These are phyloP conservation scores for Microctonus aethiopoides DNA, from an alignment of 2,888 invertebrate species.

Conservation along the genomic window DNA sequence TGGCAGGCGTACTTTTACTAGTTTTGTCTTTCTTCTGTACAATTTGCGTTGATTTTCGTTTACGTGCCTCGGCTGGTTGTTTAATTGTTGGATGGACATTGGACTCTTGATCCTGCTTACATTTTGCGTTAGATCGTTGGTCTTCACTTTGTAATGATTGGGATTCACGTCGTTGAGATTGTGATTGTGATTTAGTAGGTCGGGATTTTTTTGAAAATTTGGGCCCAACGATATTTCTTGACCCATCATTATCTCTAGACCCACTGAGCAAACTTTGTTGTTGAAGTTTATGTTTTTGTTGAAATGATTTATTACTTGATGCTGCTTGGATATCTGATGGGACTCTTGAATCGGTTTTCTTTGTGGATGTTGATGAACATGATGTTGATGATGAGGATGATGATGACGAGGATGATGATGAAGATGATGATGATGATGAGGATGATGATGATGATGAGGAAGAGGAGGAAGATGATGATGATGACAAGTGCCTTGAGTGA, in stretches of 20 bases:
- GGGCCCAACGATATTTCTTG: conserved; percentile 63
- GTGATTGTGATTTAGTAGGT: conserved; percentile 52
- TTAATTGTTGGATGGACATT: conserved; percentile 62
- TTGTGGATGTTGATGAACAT: conserved; percentile 39
- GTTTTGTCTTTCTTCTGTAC: conserved; percentile 59
- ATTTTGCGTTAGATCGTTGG: conserved; percentile 58
- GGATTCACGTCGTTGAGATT: conserved; percentile 59
- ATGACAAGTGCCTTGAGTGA: conserved; percentile 62
- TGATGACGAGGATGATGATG: neutral
- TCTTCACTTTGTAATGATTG: conserved; percentile 43
- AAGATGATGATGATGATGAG: conserved; percentile 50
- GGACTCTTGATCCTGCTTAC: conserved; percentile 59
- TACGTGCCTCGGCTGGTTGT: conserved; percentile 55
- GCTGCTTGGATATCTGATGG: conserved; percentile 42
- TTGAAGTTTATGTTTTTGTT: conserved; percentile 36
- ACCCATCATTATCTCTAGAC: conserved; percentile 66
- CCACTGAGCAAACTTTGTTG: conserved; percentile 61
- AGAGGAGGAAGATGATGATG: conserved; percentile 47
- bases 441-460: conserved; percentile 63
- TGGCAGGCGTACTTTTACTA: conserved; percentile 57
- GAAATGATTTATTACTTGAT: conserved; percentile 33
- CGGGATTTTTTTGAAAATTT: conserved; percentile 60
- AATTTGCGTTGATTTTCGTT: conserved; percentile 63
- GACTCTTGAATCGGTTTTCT: conserved; percentile 50
- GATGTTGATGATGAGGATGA: neutral